These are phyloP conservation scores for Pantherophis alleghaniensis DNA, from an alignment of 2,797 vertebrate species.

Conservation along the genomic window DNA sequence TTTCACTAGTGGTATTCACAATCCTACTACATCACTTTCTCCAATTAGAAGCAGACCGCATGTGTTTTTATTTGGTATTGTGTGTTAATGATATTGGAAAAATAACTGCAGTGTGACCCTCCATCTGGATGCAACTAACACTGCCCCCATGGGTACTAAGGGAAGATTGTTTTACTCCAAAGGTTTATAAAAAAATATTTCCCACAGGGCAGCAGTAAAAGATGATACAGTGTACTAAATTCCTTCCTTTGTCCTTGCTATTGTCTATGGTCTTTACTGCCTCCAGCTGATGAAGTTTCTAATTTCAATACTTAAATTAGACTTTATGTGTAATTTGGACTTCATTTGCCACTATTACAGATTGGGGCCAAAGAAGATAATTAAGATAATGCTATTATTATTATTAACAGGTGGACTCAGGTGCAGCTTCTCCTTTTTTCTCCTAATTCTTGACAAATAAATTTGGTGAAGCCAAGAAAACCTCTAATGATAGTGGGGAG, in stretches of 20 bases:
- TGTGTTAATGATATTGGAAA: not conserved
- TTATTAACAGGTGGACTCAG: not conserved
- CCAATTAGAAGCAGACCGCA: not conserved
- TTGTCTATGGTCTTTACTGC: too few relatives aligned
- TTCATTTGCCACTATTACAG: not conserved
- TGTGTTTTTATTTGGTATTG: not conserved
- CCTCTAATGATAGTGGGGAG: not conserved
- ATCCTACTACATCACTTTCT: not conserved
- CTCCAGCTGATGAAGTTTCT: not conserved
- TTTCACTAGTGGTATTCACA: not conserved
- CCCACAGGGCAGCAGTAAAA: not conserved
- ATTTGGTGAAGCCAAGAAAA: not conserved
- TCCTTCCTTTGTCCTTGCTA: not conserved
- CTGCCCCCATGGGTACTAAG: not conserved
- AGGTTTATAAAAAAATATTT: not conserved
- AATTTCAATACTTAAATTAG: not conserved
- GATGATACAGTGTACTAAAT: not conserved
- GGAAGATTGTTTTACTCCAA: not conserved
- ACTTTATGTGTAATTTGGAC: not conserved
- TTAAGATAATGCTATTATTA: not conserved
- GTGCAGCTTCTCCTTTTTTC: not conserved
- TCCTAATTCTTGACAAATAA: not conserved
- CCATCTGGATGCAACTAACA: not conserved
- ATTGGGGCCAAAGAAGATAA: not conserved
- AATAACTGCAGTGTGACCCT: not conserved